Conservation (phyloP, 1,140 invertebrate genomes). For the Pemphigus obesinymphae region DNA sequence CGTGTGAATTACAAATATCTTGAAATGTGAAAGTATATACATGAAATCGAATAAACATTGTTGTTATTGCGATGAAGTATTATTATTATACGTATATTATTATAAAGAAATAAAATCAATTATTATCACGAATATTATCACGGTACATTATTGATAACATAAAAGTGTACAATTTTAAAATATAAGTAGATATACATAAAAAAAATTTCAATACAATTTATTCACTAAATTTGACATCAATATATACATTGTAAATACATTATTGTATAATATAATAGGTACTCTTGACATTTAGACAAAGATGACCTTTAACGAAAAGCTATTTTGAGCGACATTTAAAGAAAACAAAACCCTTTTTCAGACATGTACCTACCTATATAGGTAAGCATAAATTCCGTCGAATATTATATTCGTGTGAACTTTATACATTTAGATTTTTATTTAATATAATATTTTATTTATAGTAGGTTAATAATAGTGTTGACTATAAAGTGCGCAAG, state of each 20-base stretch:
- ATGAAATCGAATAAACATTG: not conserved
- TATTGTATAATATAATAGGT: no score
- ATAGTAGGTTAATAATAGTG: no score
- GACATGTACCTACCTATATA: not conserved
- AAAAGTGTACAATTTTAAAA: no score
- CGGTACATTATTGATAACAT: no score
- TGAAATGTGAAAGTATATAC: not conserved
- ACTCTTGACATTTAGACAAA: slow-evolving; percentile 7
- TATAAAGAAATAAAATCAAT: not conserved
- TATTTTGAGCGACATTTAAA: not conserved
- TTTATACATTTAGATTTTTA: not conserved
- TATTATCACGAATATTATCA: not conserved
- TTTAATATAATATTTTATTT: not conserved
- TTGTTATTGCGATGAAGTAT: not conserved
- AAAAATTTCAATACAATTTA: not conserved
- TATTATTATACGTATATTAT: no score
- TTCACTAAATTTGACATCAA: not conserved
- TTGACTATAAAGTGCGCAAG: not conserved
- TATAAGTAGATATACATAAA: not conserved
- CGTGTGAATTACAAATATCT: not conserved
- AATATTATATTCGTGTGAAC: not conserved
- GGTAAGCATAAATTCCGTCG: not conserved
- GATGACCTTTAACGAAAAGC: not conserved
- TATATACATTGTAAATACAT: no score
- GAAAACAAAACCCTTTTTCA: not conserved